Evolutionary conservation across 2,888 invertebrate species (phyloP), one percentile per base, ranked within the genome.

Genomic region (Andricus curvator): DNA sequence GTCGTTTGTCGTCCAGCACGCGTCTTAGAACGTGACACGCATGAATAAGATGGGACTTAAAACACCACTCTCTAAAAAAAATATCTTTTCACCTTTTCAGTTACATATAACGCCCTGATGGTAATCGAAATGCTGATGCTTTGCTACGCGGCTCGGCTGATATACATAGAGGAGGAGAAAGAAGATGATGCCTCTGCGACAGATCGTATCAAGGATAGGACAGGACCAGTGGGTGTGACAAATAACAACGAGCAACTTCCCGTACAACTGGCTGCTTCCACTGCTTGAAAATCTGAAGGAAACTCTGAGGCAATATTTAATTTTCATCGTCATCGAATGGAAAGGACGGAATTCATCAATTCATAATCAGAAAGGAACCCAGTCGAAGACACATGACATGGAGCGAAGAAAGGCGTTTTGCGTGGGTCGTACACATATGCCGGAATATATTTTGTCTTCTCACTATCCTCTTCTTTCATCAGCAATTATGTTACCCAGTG

Each of bases 101-200:
- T 96, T 91, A 94, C 96, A 84, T 95, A 95, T 93, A 95, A 96
- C 91, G 93, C 94, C 62, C 88, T 95, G 85, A 95, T 96, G 94
- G 93, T 96, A 87, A 89, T 95, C 86, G 96, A 96, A 92, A 96
- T 96, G 96, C 93, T 96, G 79, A 88, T 96, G 77, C 93, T 96
- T 65, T 94, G 95, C 66, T 93, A 94, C 82, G 94, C 95, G 88
- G 96, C 96, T 0, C 94, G 95, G 90, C 93, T 93, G 81, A 89
- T 96, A 70, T 96, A 96, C 93, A 94, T 94, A 81, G 91, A 91
- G 65, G 89, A 91, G 44, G 88, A 86, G 67, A 77, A 79, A 62
- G 78, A 77, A 51, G 82, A 84, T 78, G 79, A 83, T 77, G 48
- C 66, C 78, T 83, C 83, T 78, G 76, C 85, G 80, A 84, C 81